A percentile compares a stretch with the other conserved stretches of the same genome.
Evolutionary conservation across 2,888 invertebrate species (phyloP).

Genomic region (Pandemis cinnamomeana): DNA sequence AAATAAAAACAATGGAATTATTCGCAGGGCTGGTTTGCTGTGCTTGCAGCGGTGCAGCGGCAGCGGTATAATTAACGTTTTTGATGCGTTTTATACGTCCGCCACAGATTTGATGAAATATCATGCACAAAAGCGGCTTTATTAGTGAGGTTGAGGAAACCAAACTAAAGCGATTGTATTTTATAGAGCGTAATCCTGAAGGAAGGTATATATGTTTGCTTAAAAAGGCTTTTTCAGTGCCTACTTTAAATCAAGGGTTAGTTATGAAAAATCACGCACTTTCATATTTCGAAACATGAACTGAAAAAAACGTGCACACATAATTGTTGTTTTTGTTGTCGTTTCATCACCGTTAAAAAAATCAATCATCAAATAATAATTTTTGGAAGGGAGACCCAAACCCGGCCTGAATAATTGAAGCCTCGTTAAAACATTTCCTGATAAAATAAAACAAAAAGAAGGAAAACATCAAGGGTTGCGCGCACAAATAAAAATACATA

Average conservation of each 20-base stretch:
- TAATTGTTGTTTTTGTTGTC: background rate
- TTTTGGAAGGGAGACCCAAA: constrained; percentile 16
- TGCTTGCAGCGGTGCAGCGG: background rate
- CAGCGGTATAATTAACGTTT: background rate
- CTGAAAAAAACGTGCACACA: background rate
- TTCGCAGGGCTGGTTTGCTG: constrained; percentile 16
- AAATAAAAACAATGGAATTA: constrained; percentile 40
- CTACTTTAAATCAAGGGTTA: too few relatives aligned
- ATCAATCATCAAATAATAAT: constrained; percentile 15
- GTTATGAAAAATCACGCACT: too few relatives aligned
- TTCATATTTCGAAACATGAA: background rate
- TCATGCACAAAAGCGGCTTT: background rate
- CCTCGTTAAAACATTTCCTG: constrained; percentile 19
- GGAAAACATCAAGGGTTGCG: constrained; percentile 16
- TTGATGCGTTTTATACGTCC: background rate
- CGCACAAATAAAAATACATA: constrained; percentile 7
- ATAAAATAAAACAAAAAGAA: constrained; percentile 22
- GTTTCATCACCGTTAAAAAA: constrained; percentile 11
- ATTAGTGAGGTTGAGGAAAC: too few relatives aligned
- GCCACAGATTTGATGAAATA: background rate
- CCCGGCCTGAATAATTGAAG: constrained; percentile 23
- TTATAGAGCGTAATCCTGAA: too few relatives aligned
- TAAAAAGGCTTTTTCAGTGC: too few relatives aligned
- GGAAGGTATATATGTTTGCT: too few relatives aligned
- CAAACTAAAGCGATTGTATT: too few relatives aligned